Evolutionary conservation across 2,888 invertebrate species (phyloP), one percentile per base, ranked within the genome.

Genomic region (Rotaria sp.): DNA sequence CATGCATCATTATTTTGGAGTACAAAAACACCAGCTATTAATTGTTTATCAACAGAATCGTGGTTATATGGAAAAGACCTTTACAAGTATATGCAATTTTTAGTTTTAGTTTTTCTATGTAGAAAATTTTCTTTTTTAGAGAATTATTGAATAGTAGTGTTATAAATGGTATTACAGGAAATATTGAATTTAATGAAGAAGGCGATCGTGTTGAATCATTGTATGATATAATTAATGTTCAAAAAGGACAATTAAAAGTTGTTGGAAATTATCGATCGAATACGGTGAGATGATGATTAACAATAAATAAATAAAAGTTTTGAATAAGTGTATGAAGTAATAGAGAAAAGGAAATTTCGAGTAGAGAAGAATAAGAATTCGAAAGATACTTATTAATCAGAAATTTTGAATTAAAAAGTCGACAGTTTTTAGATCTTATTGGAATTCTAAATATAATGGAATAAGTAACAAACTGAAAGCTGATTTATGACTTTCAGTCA

Each of bases 161-260:
- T 11, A 21, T 80, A 35, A 45, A 80, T n/a, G 80, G 80, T 45
- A 4, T n/a, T n/a, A 80, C 80, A 5, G 80, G 80, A 55, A 84
- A 85, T 80, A 55, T 86, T 57, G 84, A 85, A 84, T 86, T 86
- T 18, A 85, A 86, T 84, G 85, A 85, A 35, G 85, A 85, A 52
- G 86, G 86, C 11, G 86, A 86, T 41, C 30, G 85, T 75, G 38
- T 86, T 35, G 80, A 85, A 55, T 85, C 85, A 8, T 38, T 57
- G n/a, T 86, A 85, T 85, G 48, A 85, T 30, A 86, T 86, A 45
- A 55, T 86, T 24, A 86, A 86, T 59, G 26, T 86, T 35, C 35
- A 85, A 35, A n/a, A 85, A 57, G 48, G 30, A 21, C 48, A 85
- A 59, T 45, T 18, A 48, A 35, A 41, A 8, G 38, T 38, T n/a